Evolutionary conservation across 2,113 vertebrate genomes (phyloP).

Genomic region (Cacatua alba): DNA sequence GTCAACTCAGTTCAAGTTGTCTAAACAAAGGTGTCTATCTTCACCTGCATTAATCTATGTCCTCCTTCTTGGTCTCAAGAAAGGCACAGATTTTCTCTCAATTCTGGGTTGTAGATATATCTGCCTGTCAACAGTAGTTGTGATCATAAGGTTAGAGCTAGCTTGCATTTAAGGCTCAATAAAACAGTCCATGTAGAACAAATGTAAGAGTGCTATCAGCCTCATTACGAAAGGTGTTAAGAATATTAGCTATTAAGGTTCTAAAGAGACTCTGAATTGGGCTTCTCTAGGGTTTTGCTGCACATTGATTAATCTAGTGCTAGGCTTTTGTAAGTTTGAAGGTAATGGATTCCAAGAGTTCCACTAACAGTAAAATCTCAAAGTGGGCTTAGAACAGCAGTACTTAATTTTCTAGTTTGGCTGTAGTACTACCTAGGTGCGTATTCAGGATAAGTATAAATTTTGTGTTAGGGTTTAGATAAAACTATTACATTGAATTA

Average conservation of each 20-base stretch:
- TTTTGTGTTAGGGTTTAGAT: neutral
- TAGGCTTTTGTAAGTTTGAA: neutral
- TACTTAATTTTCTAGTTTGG: neutral
- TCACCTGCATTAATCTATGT: neutral
- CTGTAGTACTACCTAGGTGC: rapidly evolving
- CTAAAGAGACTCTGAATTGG: neutral
- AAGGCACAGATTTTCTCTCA: neutral
- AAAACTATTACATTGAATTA: neutral
- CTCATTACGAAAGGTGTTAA: neutral
- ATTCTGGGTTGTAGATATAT: neutral
- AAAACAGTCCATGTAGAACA: neutral
- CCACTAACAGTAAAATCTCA: neutral
- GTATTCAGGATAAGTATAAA: neutral
- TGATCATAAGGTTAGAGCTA: neutral
- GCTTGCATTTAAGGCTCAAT: neutral
- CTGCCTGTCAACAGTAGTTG: neutral
- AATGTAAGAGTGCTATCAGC: neutral
- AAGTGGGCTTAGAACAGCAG: neutral
- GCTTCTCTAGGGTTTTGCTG: neutral
- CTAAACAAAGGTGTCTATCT: neutral
- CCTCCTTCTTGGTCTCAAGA: neutral
- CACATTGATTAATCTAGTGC: neutral
- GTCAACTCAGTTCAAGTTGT: neutral
- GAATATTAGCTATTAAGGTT: neutral
- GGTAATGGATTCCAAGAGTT: neutral